A percentile compares a stretch with the other conserved stretches of the same genome.
Evolutionary conservation across 2,113 vertebrate genomes (phyloP).

Genomic region (mouse (Mus musculus)): GRCm39 chr2:50058001-50058500

Average conservation of each 20-base stretch:
- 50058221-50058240: neutral
- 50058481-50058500: neutral
- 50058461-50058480: neutral
- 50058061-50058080: neutral
- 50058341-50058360: neutral
- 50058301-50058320: neutral
- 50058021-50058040: neutral
- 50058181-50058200: neutral
- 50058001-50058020: neutral
- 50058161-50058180: accelerated
- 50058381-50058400: neutral
- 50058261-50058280: neutral
- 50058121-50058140: neutral
- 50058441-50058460: neutral
- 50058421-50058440: neutral
- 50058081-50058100: neutral
- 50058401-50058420: neutral
- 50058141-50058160: too few relatives aligned
- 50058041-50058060: neutral
- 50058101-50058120: neutral
- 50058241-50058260: neutral
- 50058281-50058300: neutral
- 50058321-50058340: neutral
- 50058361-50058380: neutral
- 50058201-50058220: neutral